Base-by-base conservation (phyloP, 1,140 invertebrate genomes). In the Diplogasteroides magnus region DNA sequence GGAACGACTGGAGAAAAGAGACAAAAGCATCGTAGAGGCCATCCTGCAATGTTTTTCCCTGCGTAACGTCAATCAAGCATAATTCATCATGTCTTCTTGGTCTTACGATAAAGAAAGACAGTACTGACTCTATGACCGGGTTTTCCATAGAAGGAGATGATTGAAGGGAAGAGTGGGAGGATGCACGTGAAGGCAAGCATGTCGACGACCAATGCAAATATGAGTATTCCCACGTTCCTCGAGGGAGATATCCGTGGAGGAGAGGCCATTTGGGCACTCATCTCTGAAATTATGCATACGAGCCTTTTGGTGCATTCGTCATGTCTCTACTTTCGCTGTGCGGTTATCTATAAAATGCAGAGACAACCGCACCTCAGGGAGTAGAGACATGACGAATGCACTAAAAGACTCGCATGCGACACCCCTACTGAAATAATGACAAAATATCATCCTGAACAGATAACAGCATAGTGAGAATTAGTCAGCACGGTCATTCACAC, bases 141-240 rank as follows among this genome's bases (percentile, higher is more conserved):
- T 64, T 64, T 73, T 27, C 76, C 63, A 68, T 78, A 81, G 48
- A 67, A 70, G 32, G 79, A 78, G 27, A 81, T 55, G 28, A 81
- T 75, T 15, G 75, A 71, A n/a, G 80, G 80, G 57, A 81, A 83
- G 25, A 81, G 66, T 19, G 80, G 80, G 14, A 81, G 69, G 69
- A 81, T 81, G 26, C 73, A 82, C 14, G 80, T 83, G 65, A 81
- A 81, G 1, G 78, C 69, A 1, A 81, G 61, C 62, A 81, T 73
- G 73, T 81, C 81, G 37, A 83, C 31, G 23, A 77, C 69, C 57
- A 81, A 58, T 29, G 77, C 72, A 1, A 64, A 64, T 55, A 78
- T 69, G 25, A 81, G 71, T 37, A 82, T 56, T 23, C 31, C 60
- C 63, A 73, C 59, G 14, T 61, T 71, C 57, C 27, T 23, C 31